Evolutionary conservation across 1,140 invertebrate genomes (phyloP).

Genomic region (Thaumatotibia leucotreta): DNA sequence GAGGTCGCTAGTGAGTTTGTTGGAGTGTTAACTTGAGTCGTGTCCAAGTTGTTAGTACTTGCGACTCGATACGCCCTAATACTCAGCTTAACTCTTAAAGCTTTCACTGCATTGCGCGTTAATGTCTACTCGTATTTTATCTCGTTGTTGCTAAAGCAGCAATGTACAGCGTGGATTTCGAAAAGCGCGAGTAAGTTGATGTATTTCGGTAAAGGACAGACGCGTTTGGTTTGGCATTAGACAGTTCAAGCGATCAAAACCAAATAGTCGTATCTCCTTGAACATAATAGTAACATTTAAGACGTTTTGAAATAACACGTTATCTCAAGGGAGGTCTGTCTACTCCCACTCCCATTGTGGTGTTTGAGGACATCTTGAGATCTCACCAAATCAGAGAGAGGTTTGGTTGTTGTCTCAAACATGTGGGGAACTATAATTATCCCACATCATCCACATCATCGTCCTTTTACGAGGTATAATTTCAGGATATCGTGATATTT

Average conservation of each 20-base stretch:
- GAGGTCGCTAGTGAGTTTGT: background rate
- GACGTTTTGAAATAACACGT: background rate
- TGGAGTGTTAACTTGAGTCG: slow-evolving; percentile 8
- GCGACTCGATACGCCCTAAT: background rate
- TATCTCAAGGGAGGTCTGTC: background rate
- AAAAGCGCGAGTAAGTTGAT: background rate
- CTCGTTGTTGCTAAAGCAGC: background rate
- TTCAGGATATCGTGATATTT: no score
- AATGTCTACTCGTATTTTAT: background rate
- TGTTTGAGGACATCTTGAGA: background rate
- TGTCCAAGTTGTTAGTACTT: slow-evolving; percentile 4
- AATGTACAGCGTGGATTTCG: background rate
- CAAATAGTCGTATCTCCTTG: background rate
- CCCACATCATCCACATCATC: no score
- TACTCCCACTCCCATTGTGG: background rate
- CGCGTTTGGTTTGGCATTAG: background rate
- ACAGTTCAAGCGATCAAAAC: background rate
- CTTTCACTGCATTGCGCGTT: background rate
- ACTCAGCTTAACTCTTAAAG: background rate
- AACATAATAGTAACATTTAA: background rate
- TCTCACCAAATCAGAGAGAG: background rate
- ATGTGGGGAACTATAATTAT: no score
- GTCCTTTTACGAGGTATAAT: no score
- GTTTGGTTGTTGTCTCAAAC: no score
- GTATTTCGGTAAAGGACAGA: background rate